Base-by-base conservation (phyloP, 2,888 invertebrate genomes). In the Callosobruchus maculatus region DNA sequence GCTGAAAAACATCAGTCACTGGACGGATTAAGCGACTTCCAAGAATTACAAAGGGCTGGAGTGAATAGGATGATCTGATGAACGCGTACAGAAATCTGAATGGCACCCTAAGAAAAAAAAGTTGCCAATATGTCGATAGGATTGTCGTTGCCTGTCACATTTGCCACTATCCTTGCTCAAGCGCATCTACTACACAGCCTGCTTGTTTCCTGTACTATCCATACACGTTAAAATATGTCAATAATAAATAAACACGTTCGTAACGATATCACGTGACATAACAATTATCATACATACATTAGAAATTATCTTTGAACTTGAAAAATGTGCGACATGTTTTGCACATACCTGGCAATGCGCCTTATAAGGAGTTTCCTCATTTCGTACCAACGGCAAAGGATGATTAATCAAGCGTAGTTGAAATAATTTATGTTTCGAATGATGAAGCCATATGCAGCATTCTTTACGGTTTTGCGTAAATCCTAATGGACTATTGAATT, bases 401-500 rank as follows among this genome's bases (percentile, higher is more conserved):
- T 13, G 49, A 49, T 49, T 49, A 49, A 49, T 49, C 49, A 49
- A 49, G 49, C 49, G 18, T 73, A 22, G 68, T 18, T 22, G 20
- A 31, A 68, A 72, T 68, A 72, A 72, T 67, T 68, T 68, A 68
- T 67, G 68, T 21, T 70, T 26, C 13, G 30, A 5, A 2, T 22
- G 26, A 68, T 68, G n/a, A 72, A 72, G 68, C 72, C 20, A 26
- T 68, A 72, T 26, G 68, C 30, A 20, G 26, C 13, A 67, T 72
- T 72, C 22, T 72, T 68, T 68, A 67, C 20, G 72, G 18, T 72
- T 72, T 72, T 72, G 67, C 26, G 67, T 31, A 72, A 67, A 68
- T 68, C 22, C 22, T 21, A 71, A n/a, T 70, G 30, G 49, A 49
- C 49, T 49, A 49, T 49, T 49, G 49, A 49, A 49, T 49, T 49